Evolutionary conservation across 2,113 vertebrate genomes (phyloP).

Genomic region (Lepus americanus): DNA sequence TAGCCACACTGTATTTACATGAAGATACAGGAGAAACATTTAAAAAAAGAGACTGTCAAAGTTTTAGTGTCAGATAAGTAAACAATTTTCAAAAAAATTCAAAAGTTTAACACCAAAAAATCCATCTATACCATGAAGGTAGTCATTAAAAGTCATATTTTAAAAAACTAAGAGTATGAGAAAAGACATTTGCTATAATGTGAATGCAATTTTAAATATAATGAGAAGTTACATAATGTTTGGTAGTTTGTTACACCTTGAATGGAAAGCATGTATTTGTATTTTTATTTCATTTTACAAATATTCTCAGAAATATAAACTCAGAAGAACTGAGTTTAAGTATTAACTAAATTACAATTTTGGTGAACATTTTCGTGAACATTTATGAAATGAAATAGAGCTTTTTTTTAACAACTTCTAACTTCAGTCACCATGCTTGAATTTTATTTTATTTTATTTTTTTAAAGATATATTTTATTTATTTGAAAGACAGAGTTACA

Average conservation of each 20-base stretch:
- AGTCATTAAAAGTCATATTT: conserved; percentile 50
- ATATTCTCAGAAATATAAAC: conserved; percentile 55
- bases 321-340: background rate
- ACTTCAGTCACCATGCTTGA: too few species aligned
- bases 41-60: background rate
- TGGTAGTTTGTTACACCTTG: background rate
- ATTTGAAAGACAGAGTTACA: background rate
- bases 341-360: background rate
- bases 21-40: background rate
- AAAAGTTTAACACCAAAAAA: conserved; percentile 38
- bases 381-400: conserved; percentile 44
- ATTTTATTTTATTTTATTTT: too few species aligned
- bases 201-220: conserved; percentile 44
- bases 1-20: background rate
- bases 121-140: conserved; percentile 15
- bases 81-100: conserved; percentile 29
- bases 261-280: conserved; percentile 8
- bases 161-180: background rate
- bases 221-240: conserved; percentile 5
- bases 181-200: conserved; percentile 7
- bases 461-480: background rate
- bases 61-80: conserved; percentile 51
- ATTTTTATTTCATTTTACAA: conserved; percentile 42
- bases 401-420: background rate
- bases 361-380: background rate